Evolutionary conservation across 2,797 vertebrate species (phyloP).

Genomic region (Anguilla marmorata): DNA sequence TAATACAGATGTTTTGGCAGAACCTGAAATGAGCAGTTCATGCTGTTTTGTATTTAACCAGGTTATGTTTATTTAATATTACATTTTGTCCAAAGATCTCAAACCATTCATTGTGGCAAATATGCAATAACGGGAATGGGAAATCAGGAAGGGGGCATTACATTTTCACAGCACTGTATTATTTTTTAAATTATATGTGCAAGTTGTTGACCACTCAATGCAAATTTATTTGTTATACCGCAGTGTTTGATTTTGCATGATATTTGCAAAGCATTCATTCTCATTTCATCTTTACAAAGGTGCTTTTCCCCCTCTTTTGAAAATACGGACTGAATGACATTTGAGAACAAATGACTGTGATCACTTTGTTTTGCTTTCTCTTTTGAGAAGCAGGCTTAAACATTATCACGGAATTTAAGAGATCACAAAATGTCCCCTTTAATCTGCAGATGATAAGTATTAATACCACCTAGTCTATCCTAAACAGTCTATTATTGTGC

Average conservation of each 20-base stretch:
- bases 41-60: too few species aligned
- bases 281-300: slow-evolving; percentile 22
- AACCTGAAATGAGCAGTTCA: too few species aligned
- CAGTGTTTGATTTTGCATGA: slow-evolving; percentile 16
- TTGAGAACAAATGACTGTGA: slow-evolving; percentile 35
- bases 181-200: too few species aligned
- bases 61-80: too few species aligned
- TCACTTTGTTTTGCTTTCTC: slow-evolving; percentile 32
- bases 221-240: slow-evolving; percentile 18
- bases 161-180: too few species aligned
- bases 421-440: slow-evolving; percentile 47
- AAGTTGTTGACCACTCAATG: not conserved
- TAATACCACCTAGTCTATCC: slow-evolving; percentile 41
- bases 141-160: too few species aligned
- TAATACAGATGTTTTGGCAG: too few species aligned
- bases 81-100: too few species aligned
- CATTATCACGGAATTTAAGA: slow-evolving; percentile 38
- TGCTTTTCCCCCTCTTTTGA: slow-evolving; percentile 12
- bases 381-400: slow-evolving; percentile 41
- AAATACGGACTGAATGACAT: slow-evolving; percentile 36
- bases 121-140: too few species aligned
- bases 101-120: too few species aligned
- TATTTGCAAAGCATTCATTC: slow-evolving; percentile 26
- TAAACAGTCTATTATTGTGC: slow-evolving; percentile 20
- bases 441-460: slow-evolving; percentile 39